Evolutionary conservation across 2,113 vertebrate species (phyloP), one percentile per base, ranked within the genome.

Genomic region (Aplodontia rufa): DNA sequence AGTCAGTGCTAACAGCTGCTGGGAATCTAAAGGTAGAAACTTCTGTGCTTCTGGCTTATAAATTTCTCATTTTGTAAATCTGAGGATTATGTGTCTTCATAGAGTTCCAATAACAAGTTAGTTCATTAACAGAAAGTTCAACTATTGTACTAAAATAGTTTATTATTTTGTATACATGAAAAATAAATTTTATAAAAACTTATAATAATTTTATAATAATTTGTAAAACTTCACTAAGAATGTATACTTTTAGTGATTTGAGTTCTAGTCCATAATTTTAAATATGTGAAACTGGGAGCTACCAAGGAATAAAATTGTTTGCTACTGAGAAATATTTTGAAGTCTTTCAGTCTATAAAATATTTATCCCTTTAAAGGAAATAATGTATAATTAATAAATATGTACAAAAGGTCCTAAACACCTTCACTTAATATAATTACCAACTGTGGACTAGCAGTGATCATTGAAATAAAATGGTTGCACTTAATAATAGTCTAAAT

Each of bases 1-100:
- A 99, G 97, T 99, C 99, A 8, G 99, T 99, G 94, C 98, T 99
- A 6, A 99, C 99, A 0, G 99, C 99, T 14, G 99, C 99, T 4
- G 99, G 99, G 60, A 99, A 99, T 82, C 98, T 99, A 16, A 99
- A 99, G 99, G 99, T 99, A 98, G 26, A 20, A 2, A 53, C 12
- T 2, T 22, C 10, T 19, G 30, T 1, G 5, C 45, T 60, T 76
- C 49, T 32, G 37, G 60, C 3, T n/a, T 22, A 1, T 8, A 3
- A 1, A 40, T n/a, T 37, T 87, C 32, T 7, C 35, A 1, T 64
- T 64, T 62, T 20, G 1, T 42, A 47, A 3, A 35, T 69, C 35
- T 40, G 24, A 42, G 37, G 14, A 26, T 32, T 26, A 1, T 8
- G 16, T 22, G 3, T 58, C 60, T 62, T 78, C 45, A 87, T 13